Base-by-base conservation (phyloP, 2,888 invertebrate species). In the Andrena flavipes region DNA sequence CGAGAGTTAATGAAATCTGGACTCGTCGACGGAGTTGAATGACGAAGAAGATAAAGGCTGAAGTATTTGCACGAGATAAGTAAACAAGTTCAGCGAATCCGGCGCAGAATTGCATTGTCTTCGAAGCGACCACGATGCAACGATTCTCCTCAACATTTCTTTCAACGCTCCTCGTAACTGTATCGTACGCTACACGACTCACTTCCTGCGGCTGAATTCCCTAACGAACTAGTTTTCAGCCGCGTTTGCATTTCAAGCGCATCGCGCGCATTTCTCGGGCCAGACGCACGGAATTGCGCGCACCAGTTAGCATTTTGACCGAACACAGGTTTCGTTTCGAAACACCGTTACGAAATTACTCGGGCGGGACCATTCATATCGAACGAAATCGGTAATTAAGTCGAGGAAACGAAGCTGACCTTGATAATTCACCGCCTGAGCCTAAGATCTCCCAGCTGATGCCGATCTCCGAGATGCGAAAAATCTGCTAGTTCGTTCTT, bases 231-330 rank as follows among this genome's bases (percentile, higher is more conserved):
- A 71, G 73, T 80, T 80, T 80, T 59, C 70, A 80, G 20, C 64
- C 65, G 70, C 20, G 79, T 67, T 74, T 79, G 79, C 70, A 60
- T 74, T 81, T 78, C 73, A 64, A 54, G 63, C 54, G 82, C 65
- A 68, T 67, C 67, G 71, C 75, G 13, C 16, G 51, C 71, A 33
- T 68, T 82, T 67, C 68, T 68, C 59, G 56, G 68, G 30, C 62
- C 48, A 48, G 48, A 60, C 64, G 42, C 71, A 10, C 51, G 69
- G 69, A 79, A 67, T 78, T 68, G 42, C 74, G 69, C 60, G 75
- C 75, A 68, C 80, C 64, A 76, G 75, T 82, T 82, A 68, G 23
- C 80, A 76, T 80, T 82, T 82, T 80, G 64, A 76, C 80, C 82
- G 71, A 76, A 69, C 80, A 62, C 62, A n/a, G 48, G 42, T 35